Conservation (phyloP, 2,797 vertebrate species). For the Parauchenoglanis ngamensis region DNA sequence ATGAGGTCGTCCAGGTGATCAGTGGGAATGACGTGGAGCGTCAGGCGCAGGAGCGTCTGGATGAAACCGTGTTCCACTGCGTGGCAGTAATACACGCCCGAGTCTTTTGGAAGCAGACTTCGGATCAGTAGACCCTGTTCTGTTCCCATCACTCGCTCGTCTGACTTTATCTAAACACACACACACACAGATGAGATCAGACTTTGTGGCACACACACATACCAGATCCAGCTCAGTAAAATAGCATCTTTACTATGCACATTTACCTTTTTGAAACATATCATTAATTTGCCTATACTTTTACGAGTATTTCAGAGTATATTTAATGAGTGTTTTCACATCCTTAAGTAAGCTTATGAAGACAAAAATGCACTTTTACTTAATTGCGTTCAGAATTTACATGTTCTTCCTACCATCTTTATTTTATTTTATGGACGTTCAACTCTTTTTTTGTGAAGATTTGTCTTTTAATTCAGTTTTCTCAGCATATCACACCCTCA, state of each 20-base stretch:
- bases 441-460: neutral
- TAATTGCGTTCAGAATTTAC: neutral
- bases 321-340: neutral
- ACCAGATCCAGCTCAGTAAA: neutral
- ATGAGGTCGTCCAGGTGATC: constrained; percentile 91
- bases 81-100: constrained; percentile 90
- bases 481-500: neutral
- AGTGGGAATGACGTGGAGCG: constrained; percentile 89
- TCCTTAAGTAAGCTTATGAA: neutral
- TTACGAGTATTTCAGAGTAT: neutral
- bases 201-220: neutral
- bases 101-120: constrained; percentile 83
- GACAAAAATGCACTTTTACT: neutral
- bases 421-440: neutral
- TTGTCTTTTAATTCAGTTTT: neutral
- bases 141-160: constrained; percentile 86
- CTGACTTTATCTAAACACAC: constrained; percentile 76
- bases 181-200: constrained; percentile 6
- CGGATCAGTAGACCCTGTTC: constrained; percentile 93
- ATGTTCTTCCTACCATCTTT: neutral
- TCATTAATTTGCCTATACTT: neutral
- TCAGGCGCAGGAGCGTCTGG: constrained; percentile 91
- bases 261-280: neutral
- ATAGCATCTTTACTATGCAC: neutral
- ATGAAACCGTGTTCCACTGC: constrained; percentile 97